Percentiles rank a stretch among this genome's conserved stretches.
Evolutionary conservation across 2,797 vertebrate species (phyloP).

Genomic region (Ctenopoma multispine): DNA sequence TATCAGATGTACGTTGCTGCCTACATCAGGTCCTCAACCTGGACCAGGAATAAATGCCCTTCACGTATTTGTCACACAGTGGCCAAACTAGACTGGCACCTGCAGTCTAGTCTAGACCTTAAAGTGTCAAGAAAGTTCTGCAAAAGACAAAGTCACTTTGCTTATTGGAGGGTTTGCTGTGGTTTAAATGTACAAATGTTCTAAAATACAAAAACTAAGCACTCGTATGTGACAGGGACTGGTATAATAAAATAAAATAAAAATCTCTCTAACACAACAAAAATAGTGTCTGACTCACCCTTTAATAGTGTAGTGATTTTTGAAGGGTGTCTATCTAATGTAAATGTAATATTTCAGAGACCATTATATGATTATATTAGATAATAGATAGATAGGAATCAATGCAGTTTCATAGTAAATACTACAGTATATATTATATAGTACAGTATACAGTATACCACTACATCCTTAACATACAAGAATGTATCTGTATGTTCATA

Average conservation of each 20-base stretch:
- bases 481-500: no score
- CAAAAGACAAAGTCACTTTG: neutral
- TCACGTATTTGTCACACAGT: slow-evolving; percentile 44
- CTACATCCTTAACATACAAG: no score
- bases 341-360: no score
- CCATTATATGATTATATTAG: no score
- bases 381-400: no score
- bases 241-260: neutral
- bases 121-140: neutral
- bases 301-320: no score
- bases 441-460: no score
- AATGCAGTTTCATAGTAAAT: no score
- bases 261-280: no score
- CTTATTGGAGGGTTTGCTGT: neutral
- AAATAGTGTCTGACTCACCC: no score
- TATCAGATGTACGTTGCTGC: slow-evolving; percentile 59
- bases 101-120: slow-evolving; percentile 1
- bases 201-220: neutral
- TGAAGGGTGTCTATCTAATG: no score
- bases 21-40: slow-evolving; percentile 44
- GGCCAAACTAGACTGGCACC: slow-evolving; percentile 31
- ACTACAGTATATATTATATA: no score
- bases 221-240: neutral
- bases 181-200: neutral
- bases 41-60: slow-evolving; percentile 35